These are phyloP conservation scores for Cyphomyrmex costatus DNA, from an alignment of 1,140 invertebrate genomes.

Conservation along the genomic window DNA sequence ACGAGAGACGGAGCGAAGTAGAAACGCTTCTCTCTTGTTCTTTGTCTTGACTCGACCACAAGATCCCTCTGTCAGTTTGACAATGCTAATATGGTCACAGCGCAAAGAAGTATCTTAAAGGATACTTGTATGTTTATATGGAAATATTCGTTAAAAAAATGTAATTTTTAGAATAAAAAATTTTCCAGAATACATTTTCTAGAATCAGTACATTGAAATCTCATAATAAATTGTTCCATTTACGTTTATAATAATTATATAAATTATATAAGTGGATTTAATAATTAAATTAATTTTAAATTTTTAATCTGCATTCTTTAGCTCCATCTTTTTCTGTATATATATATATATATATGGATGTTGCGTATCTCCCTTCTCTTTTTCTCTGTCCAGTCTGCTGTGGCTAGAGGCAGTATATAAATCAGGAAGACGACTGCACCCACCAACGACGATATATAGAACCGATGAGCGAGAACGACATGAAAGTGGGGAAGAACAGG, in stretches of 20 bases:
- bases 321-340: neutral
- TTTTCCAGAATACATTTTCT: neutral
- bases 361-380: neutral
- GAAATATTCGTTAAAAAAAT: neutral
- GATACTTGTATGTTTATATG: neutral
- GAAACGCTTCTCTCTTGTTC: constrained; percentile 40
- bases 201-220: neutral
- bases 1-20: constrained; percentile 49
- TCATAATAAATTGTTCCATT: neutral
- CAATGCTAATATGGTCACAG: constrained; percentile 19
- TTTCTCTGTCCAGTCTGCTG: constrained; percentile 70
- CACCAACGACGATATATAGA: constrained; percentile 76
- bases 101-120: neutral
- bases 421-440: constrained; percentile 85
- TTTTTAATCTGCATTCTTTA: neutral
- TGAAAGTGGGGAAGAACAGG: constrained; percentile 1
- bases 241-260: constrained; percentile 17
- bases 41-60: constrained; percentile 20
- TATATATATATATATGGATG: neutral
- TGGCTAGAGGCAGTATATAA: constrained; percentile 85
- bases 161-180: neutral
- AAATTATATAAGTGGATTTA: neutral
- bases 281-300: neutral
- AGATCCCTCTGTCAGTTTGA: constrained; percentile 28
- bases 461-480: constrained; percentile 50